Percentiles rank a stretch among this genome's conserved stretches.
phyloP scores from a whole-genome alignment of 2,113 vertebrate genomes.

The Callocephalon fimbriatum region DNA sequence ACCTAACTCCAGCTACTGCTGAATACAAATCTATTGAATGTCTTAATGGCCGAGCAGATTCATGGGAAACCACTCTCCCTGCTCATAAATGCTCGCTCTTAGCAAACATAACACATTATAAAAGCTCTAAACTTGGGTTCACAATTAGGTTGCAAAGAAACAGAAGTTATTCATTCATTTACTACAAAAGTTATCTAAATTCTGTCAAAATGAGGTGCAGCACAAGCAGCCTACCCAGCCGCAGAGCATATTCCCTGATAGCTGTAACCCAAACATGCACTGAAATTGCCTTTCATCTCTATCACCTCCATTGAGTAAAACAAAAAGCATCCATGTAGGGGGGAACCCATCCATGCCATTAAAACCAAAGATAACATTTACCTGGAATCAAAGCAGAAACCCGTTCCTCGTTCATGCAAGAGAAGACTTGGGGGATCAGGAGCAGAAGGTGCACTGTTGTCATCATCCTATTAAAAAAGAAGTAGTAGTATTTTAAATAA shows the following conservation, averaged over 20 bases:
- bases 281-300: not conserved
- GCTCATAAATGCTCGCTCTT: slow-evolving; percentile 53
- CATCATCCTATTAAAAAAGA: slow-evolving; percentile 69
- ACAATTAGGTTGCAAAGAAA: slow-evolving; percentile 25
- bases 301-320: not conserved
- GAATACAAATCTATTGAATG: not conserved
- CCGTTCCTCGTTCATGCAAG: slow-evolving; percentile 84
- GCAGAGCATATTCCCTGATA: not conserved
- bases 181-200: not conserved
- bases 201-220: not conserved
- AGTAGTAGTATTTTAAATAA: not conserved
- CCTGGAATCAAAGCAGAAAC: slow-evolving; percentile 97
- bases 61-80: slow-evolving; percentile 23
- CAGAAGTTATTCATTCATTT: not conserved
- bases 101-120: slow-evolving; percentile 51
- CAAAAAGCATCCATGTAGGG: not conserved
- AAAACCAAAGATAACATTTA: slow-evolving; percentile 62
- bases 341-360: not conserved
- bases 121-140: slow-evolving; percentile 47
- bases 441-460: slow-evolving; percentile 71
- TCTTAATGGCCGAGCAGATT: slow-evolving; percentile 13
- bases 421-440: slow-evolving; percentile 80
- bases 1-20: slow-evolving; percentile 27
- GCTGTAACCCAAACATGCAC: not conserved
- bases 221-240: not conserved